Conservation (phyloP, 2,113 vertebrate genomes). For the Paraplagusia blochii region DNA sequence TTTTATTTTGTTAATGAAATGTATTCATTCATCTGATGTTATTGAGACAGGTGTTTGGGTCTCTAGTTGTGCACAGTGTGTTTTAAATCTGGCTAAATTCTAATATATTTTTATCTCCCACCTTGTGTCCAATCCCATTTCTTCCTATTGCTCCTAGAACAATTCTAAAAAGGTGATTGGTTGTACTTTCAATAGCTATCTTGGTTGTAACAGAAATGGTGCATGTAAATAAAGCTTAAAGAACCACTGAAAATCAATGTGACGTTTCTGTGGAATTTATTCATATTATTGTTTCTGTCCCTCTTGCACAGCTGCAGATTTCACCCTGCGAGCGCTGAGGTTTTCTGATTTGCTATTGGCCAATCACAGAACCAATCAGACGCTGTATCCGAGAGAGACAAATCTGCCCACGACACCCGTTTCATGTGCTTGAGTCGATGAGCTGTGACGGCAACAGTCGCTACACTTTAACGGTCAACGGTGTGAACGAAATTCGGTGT, state of each 20-base stretch:
- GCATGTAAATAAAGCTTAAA: slow-evolving; percentile 98
- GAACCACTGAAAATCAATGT: slow-evolving; percentile 68
- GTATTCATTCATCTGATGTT: not conserved
- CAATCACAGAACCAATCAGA: slow-evolving; percentile 55
- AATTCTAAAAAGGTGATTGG: slow-evolving; percentile 71
- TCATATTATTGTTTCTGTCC: slow-evolving; percentile 16
- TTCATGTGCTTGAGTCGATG: slow-evolving; percentile 23
- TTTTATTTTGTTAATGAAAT: not conserved
- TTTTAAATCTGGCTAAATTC: slow-evolving; percentile 10
- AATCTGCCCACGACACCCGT: slow-evolving; percentile 4
- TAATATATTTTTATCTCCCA: slow-evolving; percentile 40
- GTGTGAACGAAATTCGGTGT: no score
- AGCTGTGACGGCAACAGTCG: slow-evolving; percentile 1
- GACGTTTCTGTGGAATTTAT: slow-evolving; percentile 3
- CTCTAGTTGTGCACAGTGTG: slow-evolving; percentile 1
- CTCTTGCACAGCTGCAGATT: slow-evolving; percentile 37
- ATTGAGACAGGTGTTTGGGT: not conserved
- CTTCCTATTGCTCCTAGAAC: slow-evolving; percentile 56
- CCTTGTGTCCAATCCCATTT: slow-evolving; percentile 38
- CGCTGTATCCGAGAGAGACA: slow-evolving; percentile 66
- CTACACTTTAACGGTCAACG: slow-evolving; percentile 1
- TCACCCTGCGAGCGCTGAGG: slow-evolving; percentile 37
- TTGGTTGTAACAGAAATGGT: slow-evolving; percentile 88
- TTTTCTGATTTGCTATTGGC: slow-evolving; percentile 52
- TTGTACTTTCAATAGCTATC: slow-evolving; percentile 85